Base-by-base conservation (phyloP, 2,797 vertebrate genomes). In the Melanotaenia trifasciata region DNA sequence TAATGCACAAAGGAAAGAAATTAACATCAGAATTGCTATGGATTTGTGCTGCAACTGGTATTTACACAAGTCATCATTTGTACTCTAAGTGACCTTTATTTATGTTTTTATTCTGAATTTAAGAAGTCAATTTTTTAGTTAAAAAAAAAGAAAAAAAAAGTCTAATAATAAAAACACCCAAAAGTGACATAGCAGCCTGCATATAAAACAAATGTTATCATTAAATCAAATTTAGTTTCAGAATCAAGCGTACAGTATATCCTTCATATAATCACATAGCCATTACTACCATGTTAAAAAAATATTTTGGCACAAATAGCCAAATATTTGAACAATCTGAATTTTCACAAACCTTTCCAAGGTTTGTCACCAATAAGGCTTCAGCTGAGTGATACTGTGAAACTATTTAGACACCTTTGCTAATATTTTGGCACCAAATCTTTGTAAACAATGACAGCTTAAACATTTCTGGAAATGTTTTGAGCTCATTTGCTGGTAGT, bases 31-130 rank as follows among this genome's bases (percentile, higher is more conserved):
- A 71, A 43, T 45, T 20, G 32, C 22, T 59, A 4, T 63, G 13
- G 22, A 64, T 78, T 53, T 51, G 26, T 74, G n/a, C 40, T 45
- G 36, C 68, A 62, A 22, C 58, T 51, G 58, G 14, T 22, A 26
- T 22, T 5, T 18, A 1, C 1, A 18, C 3, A 43, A 18, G 13
- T 5, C 1, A 9, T 32, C 32, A 32, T 32, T 32, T 50, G 6
- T 50, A n/a, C n/a, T 9, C 7, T n/a, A 22, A 8, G n/a, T 50
- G 18, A 50, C n/a, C 20, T 9, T 22, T 18, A 20, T 20, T 20
- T n/a, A 22, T 5, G 18, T 8, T 18, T 50, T n/a, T 5, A n/a
- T 50, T 22, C 9, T 50, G 8, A 18, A 50, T 50, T n/a, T 9
- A 38, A 16, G n/a, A 36, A 36, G 8, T 36, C 35, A 38, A 12